Evolutionary conservation across 2,797 vertebrate species (phyloP).

Genomic region (Anabacerthia variegaticeps): DNA sequence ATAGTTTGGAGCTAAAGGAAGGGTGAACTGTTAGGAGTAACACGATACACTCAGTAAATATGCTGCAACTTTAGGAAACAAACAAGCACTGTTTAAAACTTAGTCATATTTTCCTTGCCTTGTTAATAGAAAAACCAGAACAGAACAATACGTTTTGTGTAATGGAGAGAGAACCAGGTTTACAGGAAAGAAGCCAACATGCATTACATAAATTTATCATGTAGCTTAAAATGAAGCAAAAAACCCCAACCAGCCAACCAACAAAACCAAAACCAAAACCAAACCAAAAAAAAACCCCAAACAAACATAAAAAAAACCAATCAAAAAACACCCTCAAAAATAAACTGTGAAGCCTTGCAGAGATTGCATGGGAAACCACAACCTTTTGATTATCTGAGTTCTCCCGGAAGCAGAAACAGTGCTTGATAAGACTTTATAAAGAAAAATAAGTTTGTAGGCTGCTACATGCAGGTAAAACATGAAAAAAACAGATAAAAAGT

Average conservation of each 20-base stretch:
- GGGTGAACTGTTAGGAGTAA: not conserved
- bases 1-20: not conserved
- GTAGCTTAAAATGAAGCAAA: not conserved
- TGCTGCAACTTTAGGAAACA: not conserved
- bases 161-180: not conserved
- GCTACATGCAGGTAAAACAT: constrained; percentile 41
- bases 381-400: constrained; percentile 54
- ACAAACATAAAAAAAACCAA: too few relatives aligned
- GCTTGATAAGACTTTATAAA: constrained; percentile 33
- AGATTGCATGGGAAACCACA: not conserved
- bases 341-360: not conserved
- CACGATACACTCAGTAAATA: not conserved
- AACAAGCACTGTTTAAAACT: not conserved
- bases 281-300: too few relatives aligned
- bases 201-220: not conserved
- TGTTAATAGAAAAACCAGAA: not conserved
- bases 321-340: not conserved
- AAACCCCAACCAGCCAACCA: fast-evolving
- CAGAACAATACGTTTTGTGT: not conserved
- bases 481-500: constrained; percentile 10
- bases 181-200: not conserved
- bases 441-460: constrained; percentile 32
- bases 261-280: too few relatives aligned
- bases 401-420: constrained; percentile 20
- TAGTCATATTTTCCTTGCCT: not conserved